phyloP scores from a whole-genome alignment of 2,797 vertebrate species.

The Pangasius krempfi region DNA sequence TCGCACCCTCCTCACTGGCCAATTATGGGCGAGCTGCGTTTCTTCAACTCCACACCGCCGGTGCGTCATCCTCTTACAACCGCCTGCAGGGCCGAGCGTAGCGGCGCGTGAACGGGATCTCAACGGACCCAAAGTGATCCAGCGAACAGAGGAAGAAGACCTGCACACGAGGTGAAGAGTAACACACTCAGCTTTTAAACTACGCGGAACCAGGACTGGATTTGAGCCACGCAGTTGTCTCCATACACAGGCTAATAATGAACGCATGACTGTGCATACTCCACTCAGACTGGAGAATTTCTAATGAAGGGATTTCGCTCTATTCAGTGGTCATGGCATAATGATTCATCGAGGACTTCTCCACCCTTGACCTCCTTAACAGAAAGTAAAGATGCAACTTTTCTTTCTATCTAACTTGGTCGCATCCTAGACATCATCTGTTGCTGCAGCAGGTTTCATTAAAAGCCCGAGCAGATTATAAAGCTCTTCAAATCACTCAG shows the following conservation, averaged over 20 bases:
- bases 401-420: neutral
- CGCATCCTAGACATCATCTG: slow-evolving; percentile 75
- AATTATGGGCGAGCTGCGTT: slow-evolving; percentile 64
- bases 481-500: slow-evolving; percentile 58
- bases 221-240: slow-evolving; percentile 14
- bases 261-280: slow-evolving; percentile 43
- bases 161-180: slow-evolving; percentile 17
- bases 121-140: slow-evolving; percentile 66
- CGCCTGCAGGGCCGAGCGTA: slow-evolving; percentile 77
- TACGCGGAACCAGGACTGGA: slow-evolving; percentile 7
- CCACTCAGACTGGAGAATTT: slow-evolving; percentile 14
- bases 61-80: slow-evolving; percentile 79
- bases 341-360: slow-evolving; percentile 16
- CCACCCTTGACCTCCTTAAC: slow-evolving; percentile 16
- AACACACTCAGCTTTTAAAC: neutral
- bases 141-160: slow-evolving; percentile 23
- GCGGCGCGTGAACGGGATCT: slow-evolving; percentile 76
- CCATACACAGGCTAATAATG: slow-evolving; percentile 11
- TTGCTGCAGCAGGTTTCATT: slow-evolving; percentile 76
- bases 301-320: slow-evolving; percentile 17
- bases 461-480: slow-evolving; percentile 30
- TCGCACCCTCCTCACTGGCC: slow-evolving; percentile 41
- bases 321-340: neutral
- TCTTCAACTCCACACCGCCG: slow-evolving; percentile 73
- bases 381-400: slow-evolving; percentile 65